A percentile compares a stretch with the other conserved stretches of the same genome.
Evolutionary conservation across 2,797 vertebrate species (phyloP).

Genomic region (Peromyscus nudipes): DNA sequence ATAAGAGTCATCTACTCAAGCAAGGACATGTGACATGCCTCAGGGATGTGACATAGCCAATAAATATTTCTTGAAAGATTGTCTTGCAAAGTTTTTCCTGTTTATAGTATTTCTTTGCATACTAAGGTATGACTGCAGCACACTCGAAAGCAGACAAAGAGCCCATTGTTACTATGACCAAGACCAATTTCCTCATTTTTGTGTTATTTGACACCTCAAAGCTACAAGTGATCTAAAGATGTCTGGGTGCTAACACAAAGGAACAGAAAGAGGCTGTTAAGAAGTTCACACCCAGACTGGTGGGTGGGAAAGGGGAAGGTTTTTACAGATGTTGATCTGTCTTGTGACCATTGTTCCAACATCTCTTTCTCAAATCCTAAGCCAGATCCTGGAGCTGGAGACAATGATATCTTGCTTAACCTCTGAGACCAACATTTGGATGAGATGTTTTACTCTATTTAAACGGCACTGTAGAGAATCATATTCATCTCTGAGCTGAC

Average conservation of each 20-base stretch:
- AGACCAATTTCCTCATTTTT: background rate
- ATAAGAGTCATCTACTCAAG: background rate
- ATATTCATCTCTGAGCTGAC: background rate
- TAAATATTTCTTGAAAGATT: constrained; percentile 35
- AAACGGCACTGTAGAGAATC: background rate
- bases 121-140: background rate
- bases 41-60: background rate
- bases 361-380: background rate
- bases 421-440: background rate
- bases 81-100: constrained; percentile 41
- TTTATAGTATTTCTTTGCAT: constrained; percentile 55
- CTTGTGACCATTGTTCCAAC: constrained; percentile 17
- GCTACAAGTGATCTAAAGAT: constrained; percentile 55
- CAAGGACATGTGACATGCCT: background rate
- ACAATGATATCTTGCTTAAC: background rate
- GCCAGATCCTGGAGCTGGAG: background rate
- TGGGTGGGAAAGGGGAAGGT: constrained; percentile 17
- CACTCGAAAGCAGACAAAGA: constrained; percentile 63
- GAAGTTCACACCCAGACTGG: background rate
- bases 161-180: constrained; percentile 3
- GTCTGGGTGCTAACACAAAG: constrained; percentile 59
- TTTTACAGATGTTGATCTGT: background rate
- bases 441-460: background rate
- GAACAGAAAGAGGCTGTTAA: constrained; percentile 15
- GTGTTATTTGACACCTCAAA: constrained; percentile 70